A percentile compares a stretch with the other conserved stretches of the same genome.
These are phyloP conservation scores for Struthidea cinerea DNA, from an alignment of 2,113 vertebrate genomes.

Conservation along the genomic window DNA sequence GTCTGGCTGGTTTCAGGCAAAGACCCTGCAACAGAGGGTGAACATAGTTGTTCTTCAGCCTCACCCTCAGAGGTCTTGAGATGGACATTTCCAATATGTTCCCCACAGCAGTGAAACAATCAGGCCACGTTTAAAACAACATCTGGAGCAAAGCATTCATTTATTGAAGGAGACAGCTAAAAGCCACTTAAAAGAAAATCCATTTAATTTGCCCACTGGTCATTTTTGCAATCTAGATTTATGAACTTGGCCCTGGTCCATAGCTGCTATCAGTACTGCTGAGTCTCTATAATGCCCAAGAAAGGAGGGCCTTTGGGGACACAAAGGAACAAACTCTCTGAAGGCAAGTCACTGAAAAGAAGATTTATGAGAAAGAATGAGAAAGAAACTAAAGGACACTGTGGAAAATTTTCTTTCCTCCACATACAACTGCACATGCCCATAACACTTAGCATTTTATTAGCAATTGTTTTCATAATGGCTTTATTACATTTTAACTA, in stretches of 20 bases:
- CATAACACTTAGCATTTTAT: neutral
- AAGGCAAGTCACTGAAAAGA: neutral
- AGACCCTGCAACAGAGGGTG: constrained; percentile 42
- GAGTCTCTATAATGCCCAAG: neutral
- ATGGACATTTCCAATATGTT: neutral
- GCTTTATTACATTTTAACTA: neutral
- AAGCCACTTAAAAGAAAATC: neutral
- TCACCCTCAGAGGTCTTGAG: neutral
- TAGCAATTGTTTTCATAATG: neutral
- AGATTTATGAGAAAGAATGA: neutral
- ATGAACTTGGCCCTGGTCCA: neutral
- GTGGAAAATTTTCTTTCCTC: neutral
- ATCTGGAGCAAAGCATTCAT: neutral
- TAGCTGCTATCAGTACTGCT: neutral
- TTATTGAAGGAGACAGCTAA: neutral
- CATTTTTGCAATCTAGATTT: neutral
- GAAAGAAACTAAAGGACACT: neutral
- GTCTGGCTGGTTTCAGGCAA: neutral
- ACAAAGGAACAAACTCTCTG: neutral
- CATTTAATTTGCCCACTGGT: neutral
- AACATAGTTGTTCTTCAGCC: neutral
- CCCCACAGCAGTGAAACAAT: neutral
- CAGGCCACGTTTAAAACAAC: neutral
- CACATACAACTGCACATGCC: neutral
- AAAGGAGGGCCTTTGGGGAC: neutral